phyloP scores from a whole-genome alignment of 2,888 invertebrate species.

The Amaurobius ferox region DNA sequence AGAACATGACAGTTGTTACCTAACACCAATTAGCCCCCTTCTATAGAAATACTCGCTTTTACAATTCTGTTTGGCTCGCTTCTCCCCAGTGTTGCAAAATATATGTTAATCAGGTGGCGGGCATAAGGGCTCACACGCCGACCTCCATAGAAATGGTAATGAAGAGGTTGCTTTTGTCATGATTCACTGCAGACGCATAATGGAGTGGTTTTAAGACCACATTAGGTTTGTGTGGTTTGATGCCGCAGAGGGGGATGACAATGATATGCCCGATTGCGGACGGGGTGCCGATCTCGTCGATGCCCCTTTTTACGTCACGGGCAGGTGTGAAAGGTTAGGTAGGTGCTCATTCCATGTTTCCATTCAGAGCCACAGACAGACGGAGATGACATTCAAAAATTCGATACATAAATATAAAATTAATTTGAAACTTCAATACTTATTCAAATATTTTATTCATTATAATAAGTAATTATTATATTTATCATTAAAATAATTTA shows the following conservation, averaged over 20 bases:
- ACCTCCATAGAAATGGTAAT: conserved; percentile 59
- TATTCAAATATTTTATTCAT: too few relatives aligned
- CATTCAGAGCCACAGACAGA: too few relatives aligned
- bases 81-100: neutral
- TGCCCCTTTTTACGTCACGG: conserved; percentile 11
- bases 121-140: neutral
- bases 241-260: neutral
- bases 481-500: too few relatives aligned
- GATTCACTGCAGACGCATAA: conserved; percentile 56
- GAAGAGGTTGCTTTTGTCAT: conserved; percentile 53
- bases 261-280: neutral
- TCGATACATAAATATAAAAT: too few relatives aligned
- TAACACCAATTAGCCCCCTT: conserved; percentile 10
- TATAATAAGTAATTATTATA: too few relatives aligned
- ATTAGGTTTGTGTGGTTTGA: neutral
- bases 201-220: conserved; percentile 17
- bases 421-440: too few relatives aligned
- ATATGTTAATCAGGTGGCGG: conserved; percentile 12
- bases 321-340: neutral
- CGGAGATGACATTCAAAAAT: too few relatives aligned
- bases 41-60: neutral
- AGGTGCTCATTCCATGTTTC: neutral
- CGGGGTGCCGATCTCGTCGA: neutral
- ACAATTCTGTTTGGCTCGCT: neutral
- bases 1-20: conserved; percentile 1